Evolutionary conservation across 2,113 vertebrate species (phyloP).

Genomic region (Thinocorus orbignyianus): DNA sequence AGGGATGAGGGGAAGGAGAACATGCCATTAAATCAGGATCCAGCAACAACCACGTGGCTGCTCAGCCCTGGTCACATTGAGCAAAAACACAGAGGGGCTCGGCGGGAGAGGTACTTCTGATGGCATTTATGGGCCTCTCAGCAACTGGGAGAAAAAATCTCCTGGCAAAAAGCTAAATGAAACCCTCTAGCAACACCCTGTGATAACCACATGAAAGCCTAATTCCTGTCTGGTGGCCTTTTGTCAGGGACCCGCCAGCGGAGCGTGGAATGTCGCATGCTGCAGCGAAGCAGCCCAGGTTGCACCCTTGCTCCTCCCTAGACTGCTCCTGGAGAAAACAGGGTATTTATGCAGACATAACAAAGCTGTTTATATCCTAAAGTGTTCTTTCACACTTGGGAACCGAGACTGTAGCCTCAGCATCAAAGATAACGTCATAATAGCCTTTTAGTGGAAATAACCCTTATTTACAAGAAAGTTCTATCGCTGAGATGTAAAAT

Average conservation of each 20-base stretch:
- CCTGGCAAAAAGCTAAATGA: neutral
- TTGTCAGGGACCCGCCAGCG: neutral
- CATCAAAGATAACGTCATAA: constrained; percentile 42
- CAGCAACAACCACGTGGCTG: neutral
- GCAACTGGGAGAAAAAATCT: neutral
- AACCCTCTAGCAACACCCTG: neutral
- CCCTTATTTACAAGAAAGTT: constrained; percentile 30
- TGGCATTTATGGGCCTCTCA: constrained; percentile 6
- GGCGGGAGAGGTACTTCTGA: neutral
- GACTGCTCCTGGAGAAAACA: constrained; percentile 6
- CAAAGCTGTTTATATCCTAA: constrained; percentile 35
- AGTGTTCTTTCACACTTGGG: neutral
- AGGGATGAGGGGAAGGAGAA: neutral
- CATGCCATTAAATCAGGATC: neutral
- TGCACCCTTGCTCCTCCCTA: neutral
- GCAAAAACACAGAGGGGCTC: neutral
- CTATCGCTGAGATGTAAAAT: neutral
- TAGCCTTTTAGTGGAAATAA: constrained; percentile 59
- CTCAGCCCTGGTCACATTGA: neutral
- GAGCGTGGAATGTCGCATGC: constrained; percentile 21
- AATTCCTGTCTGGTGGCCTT: neutral
- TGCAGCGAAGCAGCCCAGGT: neutral
- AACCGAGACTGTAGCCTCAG: constrained; percentile 12
- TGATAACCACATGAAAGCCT: constrained; percentile 44
- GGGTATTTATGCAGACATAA: neutral